A percentile compares a stretch with the other conserved stretches of the same genome.
These are phyloP conservation scores for Anodontia alba DNA, from an alignment of 2,888 invertebrate species.

Conservation along the genomic window DNA sequence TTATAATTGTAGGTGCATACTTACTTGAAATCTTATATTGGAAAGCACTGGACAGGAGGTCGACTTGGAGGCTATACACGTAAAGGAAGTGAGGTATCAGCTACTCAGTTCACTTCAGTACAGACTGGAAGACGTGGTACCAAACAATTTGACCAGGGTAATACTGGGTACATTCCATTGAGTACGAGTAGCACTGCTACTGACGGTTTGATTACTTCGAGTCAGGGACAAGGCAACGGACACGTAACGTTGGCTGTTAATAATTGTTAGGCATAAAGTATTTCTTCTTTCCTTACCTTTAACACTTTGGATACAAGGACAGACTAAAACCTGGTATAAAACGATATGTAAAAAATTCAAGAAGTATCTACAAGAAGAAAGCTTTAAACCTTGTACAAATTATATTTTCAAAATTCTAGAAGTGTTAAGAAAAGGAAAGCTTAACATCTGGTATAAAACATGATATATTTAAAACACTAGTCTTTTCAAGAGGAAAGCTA, in stretches of 20 bases:
- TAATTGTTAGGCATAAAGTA: no score
- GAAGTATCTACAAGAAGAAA: no score
- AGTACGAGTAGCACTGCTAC: slow-evolving; percentile 56
- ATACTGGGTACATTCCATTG: slow-evolving; percentile 52
- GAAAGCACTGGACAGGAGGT: slow-evolving; percentile 35
- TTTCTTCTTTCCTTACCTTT: no score
- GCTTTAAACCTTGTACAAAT: no score
- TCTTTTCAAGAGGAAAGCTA: no score
- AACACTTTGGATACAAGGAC: no score
- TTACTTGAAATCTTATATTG: slow-evolving; percentile 35
- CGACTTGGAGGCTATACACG: slow-evolving; percentile 22
- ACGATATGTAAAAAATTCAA: no score
- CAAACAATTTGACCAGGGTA: slow-evolving; percentile 35
- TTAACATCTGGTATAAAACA: no score
- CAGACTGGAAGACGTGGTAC: slow-evolving; percentile 26
- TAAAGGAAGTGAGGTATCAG: slow-evolving; percentile 50
- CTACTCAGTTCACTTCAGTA: slow-evolving; percentile 55
- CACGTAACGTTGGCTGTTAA: slow-evolving; percentile 46
- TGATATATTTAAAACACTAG: no score
- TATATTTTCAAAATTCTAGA: no score
- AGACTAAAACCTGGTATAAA: no score
- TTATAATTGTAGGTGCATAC: slow-evolving; percentile 42
- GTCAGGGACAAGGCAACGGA: slow-evolving; percentile 32
- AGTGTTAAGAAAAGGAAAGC: no score
- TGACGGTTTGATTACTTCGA: slow-evolving; percentile 24